phyloP scores from a whole-genome alignment of 2,888 invertebrate genomes.

The Pedicia rivosa region DNA sequence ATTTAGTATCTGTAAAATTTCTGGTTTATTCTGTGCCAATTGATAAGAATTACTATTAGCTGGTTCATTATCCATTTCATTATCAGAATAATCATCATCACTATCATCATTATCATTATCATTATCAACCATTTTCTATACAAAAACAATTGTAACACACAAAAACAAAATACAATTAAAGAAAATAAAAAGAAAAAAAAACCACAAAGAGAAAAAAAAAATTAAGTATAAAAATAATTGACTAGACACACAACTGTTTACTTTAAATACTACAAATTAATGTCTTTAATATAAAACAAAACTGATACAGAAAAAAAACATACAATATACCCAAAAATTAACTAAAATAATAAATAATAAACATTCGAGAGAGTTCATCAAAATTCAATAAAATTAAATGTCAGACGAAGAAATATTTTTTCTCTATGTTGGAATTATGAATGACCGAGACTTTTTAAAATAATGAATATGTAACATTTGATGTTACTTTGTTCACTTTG shows the following conservation, averaged over 20 bases:
- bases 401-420: too few relatives aligned
- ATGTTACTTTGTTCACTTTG: too few relatives aligned
- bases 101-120: slow-evolving; percentile 16
- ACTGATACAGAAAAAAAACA: too few relatives aligned
- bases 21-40: slow-evolving; percentile 26
- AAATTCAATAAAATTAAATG: too few relatives aligned
- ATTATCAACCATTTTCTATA: slow-evolving; percentile 18
- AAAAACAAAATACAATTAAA: background rate
- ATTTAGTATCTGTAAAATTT: slow-evolving; percentile 15
- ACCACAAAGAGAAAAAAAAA: background rate
- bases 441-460: too few relatives aligned
- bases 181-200: background rate
- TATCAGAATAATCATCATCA: too few relatives aligned
- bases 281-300: too few relatives aligned
- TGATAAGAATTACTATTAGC: slow-evolving; percentile 28
- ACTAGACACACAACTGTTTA: background rate
- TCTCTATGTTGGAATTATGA: too few relatives aligned
- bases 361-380: too few relatives aligned
- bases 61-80: slow-evolving; percentile 19
- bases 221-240: background rate
- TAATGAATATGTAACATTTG: too few relatives aligned
- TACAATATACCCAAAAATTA: too few relatives aligned
- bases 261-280: background rate
- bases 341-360: too few relatives aligned
- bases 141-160: slow-evolving; percentile 14